A percentile compares a stretch with the other conserved stretches of the same genome.
Conservation (phyloP, 2,888 invertebrate species). For the Alentia gelatinosa region DNA sequence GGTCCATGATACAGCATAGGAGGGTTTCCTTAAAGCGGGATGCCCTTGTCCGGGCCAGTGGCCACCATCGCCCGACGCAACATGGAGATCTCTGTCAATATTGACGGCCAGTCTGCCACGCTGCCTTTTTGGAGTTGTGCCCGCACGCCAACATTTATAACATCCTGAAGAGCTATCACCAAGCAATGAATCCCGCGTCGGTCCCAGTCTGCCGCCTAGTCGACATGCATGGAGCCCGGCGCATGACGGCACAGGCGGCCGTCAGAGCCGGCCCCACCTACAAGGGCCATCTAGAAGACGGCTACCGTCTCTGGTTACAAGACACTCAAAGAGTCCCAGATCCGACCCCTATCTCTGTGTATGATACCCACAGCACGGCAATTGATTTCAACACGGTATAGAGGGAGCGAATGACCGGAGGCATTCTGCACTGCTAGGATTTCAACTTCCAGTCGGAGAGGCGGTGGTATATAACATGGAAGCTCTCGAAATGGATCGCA, state of each 20-base stretch:
- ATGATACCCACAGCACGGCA: not conserved
- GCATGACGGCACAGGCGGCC: not conserved
- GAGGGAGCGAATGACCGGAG: not conserved
- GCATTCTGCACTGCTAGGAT: too few relatives aligned
- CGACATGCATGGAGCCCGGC: not conserved
- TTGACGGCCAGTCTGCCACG: not conserved
- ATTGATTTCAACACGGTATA: not conserved
- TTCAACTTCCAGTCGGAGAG: too few relatives aligned
- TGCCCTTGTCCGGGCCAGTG: not conserved
- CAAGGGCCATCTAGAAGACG: not conserved
- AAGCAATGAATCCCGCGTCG: not conserved
- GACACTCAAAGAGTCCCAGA: not conserved
- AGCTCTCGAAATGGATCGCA: too few relatives aligned
- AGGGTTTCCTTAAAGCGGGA: not conserved
- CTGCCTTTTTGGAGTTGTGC: not conserved
- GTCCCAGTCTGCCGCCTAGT: not conserved
- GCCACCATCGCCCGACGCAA: not conserved
- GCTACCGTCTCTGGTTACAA: not conserved
- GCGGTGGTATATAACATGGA: too few relatives aligned
- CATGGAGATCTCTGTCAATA: slow-evolving; percentile 9
- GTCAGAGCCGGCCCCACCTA: not conserved
- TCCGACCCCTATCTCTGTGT: not conserved
- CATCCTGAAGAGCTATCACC: not conserved
- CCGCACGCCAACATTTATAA: not conserved
- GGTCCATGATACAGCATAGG: slow-evolving; percentile 32